phyloP scores from a whole-genome alignment of 1,140 invertebrate species.

The Drosophila seguyi region DNA sequence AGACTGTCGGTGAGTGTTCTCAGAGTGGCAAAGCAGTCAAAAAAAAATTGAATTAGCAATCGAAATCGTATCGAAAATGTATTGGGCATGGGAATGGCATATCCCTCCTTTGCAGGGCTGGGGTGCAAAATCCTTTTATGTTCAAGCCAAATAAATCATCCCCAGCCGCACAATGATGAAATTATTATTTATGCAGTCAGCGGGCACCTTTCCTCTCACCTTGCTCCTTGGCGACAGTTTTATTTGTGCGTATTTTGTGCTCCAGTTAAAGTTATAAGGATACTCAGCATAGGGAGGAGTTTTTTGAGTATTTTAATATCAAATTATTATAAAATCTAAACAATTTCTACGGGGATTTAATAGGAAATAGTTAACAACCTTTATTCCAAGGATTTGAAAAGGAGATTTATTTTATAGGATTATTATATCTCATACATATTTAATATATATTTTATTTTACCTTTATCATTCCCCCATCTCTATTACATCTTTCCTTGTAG shows the following conservation, averaged over 20 bases:
- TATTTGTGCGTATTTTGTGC: constrained; percentile 59
- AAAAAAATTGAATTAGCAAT: constrained; percentile 80
- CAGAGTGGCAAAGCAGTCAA: constrained; percentile 36
- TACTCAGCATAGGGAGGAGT: constrained; percentile 22
- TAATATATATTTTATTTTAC: too few relatives aligned
- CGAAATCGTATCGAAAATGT: constrained; percentile 30
- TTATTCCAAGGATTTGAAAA: rapidly evolving
- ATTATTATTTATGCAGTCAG: constrained; percentile 84
- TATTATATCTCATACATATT: too few relatives aligned
- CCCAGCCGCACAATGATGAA: constrained; percentile 79
- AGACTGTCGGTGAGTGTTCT: constrained; percentile 70
- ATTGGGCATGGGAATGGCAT: constrained; percentile 3
- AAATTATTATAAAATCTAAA: not conserved
- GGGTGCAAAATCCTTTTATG: constrained; percentile 69
- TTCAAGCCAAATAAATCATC: constrained; percentile 79
- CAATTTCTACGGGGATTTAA: not conserved
- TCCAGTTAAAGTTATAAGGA: constrained; percentile 68
- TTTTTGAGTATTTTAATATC: not conserved
- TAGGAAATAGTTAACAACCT: not conserved
- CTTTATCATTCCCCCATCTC: too few relatives aligned
- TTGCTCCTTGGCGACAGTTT: constrained; percentile 9
- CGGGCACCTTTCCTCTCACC: constrained; percentile 13
- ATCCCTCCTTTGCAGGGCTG: constrained; percentile 2
- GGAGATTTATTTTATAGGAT: too few relatives aligned
- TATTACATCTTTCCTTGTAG: too few relatives aligned